These are phyloP conservation scores for Unio delphinus DNA, from an alignment of 2,888 invertebrate species.

Conservation along the genomic window DNA sequence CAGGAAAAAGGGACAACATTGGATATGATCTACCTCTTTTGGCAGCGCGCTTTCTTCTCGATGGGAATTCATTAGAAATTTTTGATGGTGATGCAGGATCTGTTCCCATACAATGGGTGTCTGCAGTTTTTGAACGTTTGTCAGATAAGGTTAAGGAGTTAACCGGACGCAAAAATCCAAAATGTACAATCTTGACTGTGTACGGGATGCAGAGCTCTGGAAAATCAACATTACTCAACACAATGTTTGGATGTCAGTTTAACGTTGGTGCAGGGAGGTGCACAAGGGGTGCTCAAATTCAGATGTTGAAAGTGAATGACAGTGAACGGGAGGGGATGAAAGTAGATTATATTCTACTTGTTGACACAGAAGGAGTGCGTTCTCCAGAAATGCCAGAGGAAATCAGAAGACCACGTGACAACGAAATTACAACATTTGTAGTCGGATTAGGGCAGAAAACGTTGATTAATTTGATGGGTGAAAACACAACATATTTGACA, in stretches of 20 bases:
- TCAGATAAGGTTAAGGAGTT: too few species aligned
- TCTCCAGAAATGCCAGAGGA: constrained; percentile 7
- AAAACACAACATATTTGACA: constrained; percentile 3
- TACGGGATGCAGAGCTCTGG: constrained; percentile 16
- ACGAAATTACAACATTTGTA: constrained; percentile 9
- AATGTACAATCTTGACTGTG: constrained; percentile 1
- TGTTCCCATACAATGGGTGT: too few species aligned
- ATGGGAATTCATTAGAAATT: too few species aligned
- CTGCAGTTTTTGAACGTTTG: too few species aligned
- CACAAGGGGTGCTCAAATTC: constrained; percentile 11
- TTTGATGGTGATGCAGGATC: too few species aligned
- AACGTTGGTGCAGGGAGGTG: constrained; percentile 12
- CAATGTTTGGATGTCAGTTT: constrained; percentile 10
- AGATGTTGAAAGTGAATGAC: constrained; percentile 3
- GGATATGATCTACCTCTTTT: too few species aligned
- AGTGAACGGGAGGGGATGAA: neutral
- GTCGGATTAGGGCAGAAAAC: neutral
- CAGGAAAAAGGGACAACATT: too few species aligned
- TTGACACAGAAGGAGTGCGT: constrained; percentile 13
- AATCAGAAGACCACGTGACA: constrained; percentile 4
- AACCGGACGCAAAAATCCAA: too few species aligned
- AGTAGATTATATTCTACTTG: constrained; percentile 10
- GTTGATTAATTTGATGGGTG: constrained; percentile 4
- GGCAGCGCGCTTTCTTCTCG: too few species aligned
- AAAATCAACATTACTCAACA: constrained; percentile 10